Evolutionary conservation across 2,113 vertebrate species (phyloP), one percentile per base, ranked within the genome.

Genomic region (Rhea americana): DNA sequence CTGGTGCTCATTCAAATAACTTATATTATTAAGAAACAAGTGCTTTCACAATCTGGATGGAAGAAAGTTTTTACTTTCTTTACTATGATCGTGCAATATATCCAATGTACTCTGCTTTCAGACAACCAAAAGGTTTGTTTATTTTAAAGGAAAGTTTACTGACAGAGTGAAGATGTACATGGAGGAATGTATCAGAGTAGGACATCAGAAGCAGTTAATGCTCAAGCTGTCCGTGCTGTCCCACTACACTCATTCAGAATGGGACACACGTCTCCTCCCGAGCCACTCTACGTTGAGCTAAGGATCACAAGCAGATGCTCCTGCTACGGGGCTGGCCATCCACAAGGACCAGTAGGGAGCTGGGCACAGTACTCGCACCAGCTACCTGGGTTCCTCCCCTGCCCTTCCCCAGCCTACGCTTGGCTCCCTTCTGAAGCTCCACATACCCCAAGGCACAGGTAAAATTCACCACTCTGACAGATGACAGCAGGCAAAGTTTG

Each of bases 301-400:
- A 48, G 28, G 39, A 74, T 2, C 70, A 24, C 2, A 0, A 5
- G 41, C 83, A 65, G 56, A 47, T 32, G 41, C 55, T 21, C n/a
- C 2, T 2, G 6, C 18, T 21, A 22, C 0, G 2, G 13, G 12
- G 58, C 59, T 39, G 41, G 11, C 56, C 77, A 9, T 11, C 35
- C 74, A 26, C 8, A 19, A 68, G 41, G 3, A 32, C 24, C 13
- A 45, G 61, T 51, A 66, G 62, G 51, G 66, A 78, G 74, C 82
- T 84, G 79, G 91, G 82, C 39, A 61, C 1, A 1, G 39, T 70
- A 90, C 28, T 55, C 39, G 41, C 79, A 90, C 58, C 91, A 85
- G 91, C 79, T 59, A 22, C 39, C 62, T 13, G 18, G 28, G 51
- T 58, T 79, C 2, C 30, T n/a, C 37, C 28, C 43, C 63, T 75